phyloP scores from a whole-genome alignment of 2,797 vertebrate genomes.

The Girardinus metallicus region DNA sequence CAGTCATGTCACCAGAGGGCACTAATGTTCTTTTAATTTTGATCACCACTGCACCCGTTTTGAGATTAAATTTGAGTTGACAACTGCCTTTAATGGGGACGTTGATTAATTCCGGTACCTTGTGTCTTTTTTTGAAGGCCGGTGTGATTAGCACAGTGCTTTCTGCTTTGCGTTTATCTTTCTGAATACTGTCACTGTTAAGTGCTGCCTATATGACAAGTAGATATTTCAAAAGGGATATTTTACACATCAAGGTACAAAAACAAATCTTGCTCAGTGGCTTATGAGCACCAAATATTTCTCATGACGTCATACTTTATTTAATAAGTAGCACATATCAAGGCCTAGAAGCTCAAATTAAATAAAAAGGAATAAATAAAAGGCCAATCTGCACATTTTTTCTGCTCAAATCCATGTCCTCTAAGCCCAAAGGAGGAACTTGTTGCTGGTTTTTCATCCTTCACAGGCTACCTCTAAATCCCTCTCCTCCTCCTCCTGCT shows the following conservation, averaged over 20 bases:
- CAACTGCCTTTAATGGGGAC: conserved; percentile 29
- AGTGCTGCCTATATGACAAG: conserved; percentile 41
- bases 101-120: conserved; percentile 33
- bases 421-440: conserved; percentile 51
- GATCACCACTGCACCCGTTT: conserved; percentile 51
- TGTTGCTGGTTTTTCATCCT: conserved; percentile 68
- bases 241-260: conserved; percentile 24
- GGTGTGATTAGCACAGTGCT: conserved; percentile 30
- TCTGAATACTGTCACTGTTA: conserved; percentile 30
- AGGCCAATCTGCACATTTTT: conserved; percentile 48
- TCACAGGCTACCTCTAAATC: conserved; percentile 63
- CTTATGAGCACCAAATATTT: background rate
- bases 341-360: conserved; percentile 49
- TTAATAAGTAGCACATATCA: conserved; percentile 25
- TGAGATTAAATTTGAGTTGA: conserved; percentile 32
- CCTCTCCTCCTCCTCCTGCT: conserved; percentile 28
- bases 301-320: background rate
- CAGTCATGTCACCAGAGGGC: conserved; percentile 82
- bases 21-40: conserved; percentile 77
- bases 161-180: conserved; percentile 28
- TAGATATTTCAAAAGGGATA: conserved; percentile 26
- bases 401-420: conserved; percentile 52
- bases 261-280: background rate
- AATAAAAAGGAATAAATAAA: conserved; percentile 44
- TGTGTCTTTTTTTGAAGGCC: conserved; percentile 13